Conservation (phyloP, 1,140 invertebrate genomes). For the Ganaspis sp. region DNA sequence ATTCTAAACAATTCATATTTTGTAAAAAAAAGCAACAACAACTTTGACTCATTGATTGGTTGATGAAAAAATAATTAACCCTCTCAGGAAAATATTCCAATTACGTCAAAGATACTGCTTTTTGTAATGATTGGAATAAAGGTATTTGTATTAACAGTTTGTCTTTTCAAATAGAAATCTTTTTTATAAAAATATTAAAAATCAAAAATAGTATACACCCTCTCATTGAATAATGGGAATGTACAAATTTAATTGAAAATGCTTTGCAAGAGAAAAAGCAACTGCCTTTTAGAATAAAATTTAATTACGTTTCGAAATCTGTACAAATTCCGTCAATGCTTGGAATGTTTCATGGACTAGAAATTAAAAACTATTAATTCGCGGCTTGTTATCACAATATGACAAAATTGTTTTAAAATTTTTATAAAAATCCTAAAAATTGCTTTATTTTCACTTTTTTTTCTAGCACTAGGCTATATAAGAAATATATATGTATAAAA, state of each 20-base stretch:
- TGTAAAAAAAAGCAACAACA: too few species aligned
- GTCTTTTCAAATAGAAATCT: neutral
- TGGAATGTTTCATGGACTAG: slow-evolving; percentile 31
- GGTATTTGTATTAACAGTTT: neutral
- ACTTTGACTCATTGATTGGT: neutral
- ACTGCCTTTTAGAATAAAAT: too few species aligned
- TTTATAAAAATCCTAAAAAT: too few species aligned
- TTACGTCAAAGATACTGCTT: neutral
- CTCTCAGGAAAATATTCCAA: neutral
- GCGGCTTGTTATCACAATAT: neutral
- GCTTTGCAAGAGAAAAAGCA: too few species aligned
- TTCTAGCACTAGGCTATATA: neutral
- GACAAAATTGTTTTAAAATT: neutral
- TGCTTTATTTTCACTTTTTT: neutral
- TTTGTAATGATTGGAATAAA: slow-evolving; percentile 10
- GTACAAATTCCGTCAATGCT: neutral
- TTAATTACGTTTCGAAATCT: too few species aligned
- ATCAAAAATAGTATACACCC: too few species aligned
- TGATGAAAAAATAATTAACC: neutral
- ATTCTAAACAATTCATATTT: neutral
- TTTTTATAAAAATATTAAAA: too few species aligned
- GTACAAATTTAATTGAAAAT: too few species aligned
- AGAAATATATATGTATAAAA: slow-evolving; percentile 16
- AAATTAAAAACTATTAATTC: neutral
- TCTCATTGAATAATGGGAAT: too few species aligned